Percentiles rank a stretch among this genome's conserved stretches.
These are phyloP conservation scores for Taurulus bubalis DNA, from an alignment of 2,113 vertebrate species.

Conservation along the genomic window DNA sequence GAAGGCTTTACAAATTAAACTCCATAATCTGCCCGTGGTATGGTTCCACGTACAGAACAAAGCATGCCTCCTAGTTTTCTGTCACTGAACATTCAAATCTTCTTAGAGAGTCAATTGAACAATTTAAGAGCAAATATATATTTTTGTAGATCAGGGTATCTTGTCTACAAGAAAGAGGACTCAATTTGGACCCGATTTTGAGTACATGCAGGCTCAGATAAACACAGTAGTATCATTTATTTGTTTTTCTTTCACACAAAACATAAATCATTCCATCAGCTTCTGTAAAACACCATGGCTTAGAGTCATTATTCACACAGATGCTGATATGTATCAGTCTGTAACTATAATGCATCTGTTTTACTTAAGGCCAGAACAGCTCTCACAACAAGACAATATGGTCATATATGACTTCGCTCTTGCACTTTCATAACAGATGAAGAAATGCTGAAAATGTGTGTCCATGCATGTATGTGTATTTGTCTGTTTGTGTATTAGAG, in stretches of 20 bases:
- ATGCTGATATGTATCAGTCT: constrained; percentile 28
- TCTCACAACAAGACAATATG: constrained; percentile 18
- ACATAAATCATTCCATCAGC: constrained; percentile 16
- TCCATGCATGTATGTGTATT: neutral
- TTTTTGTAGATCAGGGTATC: neutral
- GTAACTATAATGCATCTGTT: constrained; percentile 37
- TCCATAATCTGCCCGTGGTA: neutral
- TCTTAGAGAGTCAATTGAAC: neutral
- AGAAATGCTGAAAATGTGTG: neutral
- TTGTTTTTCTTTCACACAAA: constrained; percentile 5
- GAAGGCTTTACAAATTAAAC: neutral
- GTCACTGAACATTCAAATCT: neutral
- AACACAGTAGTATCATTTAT: neutral
- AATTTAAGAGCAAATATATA: neutral
- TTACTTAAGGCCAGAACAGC: constrained; percentile 33
- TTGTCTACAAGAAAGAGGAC: neutral
- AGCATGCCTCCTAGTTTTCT: neutral
- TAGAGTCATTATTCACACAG: constrained; percentile 32
- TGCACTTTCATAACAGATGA: constrained; percentile 7
- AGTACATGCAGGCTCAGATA: neutral
- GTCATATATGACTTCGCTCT: neutral
- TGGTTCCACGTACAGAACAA: neutral
- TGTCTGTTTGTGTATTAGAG: constrained; percentile 12
- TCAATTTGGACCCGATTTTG: neutral
- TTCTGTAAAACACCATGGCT: neutral